phyloP scores from a whole-genome alignment of 2,113 vertebrate species.

The Cariama cristata region DNA sequence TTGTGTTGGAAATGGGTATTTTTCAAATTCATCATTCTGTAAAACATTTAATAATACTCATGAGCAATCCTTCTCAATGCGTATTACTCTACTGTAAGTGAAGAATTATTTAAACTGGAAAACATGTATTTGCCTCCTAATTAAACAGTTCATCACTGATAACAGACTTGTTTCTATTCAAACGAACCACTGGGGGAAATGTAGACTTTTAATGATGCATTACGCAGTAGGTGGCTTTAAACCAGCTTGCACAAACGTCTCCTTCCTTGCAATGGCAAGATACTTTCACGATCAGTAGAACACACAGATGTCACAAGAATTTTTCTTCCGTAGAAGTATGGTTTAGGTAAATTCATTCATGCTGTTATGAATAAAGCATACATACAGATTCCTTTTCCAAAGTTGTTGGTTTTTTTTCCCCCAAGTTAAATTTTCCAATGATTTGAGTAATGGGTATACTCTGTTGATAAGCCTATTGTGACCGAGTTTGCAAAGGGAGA shows the following conservation, averaged over 20 bases:
- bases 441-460: slow-evolving; percentile 46
- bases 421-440: slow-evolving; percentile 56
- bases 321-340: neutral
- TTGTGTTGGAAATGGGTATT: neutral
- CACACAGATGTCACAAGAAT: neutral
- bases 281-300: neutral
- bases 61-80: neutral
- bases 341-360: neutral
- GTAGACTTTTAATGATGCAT: neutral
- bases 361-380: slow-evolving; percentile 12
- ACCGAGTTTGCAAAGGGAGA: slow-evolving; percentile 23
- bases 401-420: neutral
- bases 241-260: neutral
- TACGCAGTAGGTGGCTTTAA: neutral
- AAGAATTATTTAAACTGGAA: neutral
- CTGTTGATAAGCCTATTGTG: slow-evolving; percentile 26
- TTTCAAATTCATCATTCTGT: neutral
- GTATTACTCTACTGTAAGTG: accelerated
- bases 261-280: neutral
- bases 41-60: neutral
- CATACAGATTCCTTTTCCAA: neutral
- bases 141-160: neutral
- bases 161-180: neutral
- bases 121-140: neutral
- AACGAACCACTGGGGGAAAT: neutral